Percentiles rank a stretch among this genome's conserved stretches.
Conservation (phyloP, 2,888 invertebrate genomes). For the Caenorhabditis sp. region DNA sequence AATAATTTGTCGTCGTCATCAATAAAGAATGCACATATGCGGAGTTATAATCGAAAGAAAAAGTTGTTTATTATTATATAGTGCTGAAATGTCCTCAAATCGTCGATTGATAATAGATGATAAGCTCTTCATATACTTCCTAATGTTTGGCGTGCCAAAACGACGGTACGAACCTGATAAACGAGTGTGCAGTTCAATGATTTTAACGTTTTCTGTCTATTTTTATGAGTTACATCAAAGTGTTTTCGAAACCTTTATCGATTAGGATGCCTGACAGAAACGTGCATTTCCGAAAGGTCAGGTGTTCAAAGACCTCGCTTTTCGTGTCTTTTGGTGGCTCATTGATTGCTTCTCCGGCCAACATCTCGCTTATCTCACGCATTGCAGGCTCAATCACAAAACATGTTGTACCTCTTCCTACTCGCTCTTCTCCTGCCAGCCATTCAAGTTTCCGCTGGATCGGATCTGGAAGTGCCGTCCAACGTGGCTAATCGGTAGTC, state of each 20-base stretch:
- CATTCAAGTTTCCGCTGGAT: conserved; percentile 10
- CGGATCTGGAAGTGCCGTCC: conserved; percentile 58
- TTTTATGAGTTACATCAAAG: neutral
- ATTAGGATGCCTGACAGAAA: neutral
- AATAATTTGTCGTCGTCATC: too few species aligned
- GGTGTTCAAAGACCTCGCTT: conserved; percentile 33
- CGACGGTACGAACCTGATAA: conserved; percentile 39
- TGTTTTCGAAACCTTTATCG: conserved; percentile 14
- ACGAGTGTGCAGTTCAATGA: conserved; percentile 21
- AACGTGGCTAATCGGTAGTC: conserved; percentile 62
- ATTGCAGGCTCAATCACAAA: conserved; percentile 31
- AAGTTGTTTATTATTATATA: conserved; percentile 38
- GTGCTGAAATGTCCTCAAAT: conserved; percentile 31
- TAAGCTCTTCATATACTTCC: conserved; percentile 22
- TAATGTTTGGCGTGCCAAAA: conserved; percentile 49
- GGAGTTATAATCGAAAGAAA: too few species aligned
- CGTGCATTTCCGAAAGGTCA: conserved; percentile 36
- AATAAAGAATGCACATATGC: conserved; percentile 22
- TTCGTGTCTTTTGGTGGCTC: conserved; percentile 21
- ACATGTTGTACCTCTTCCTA: conserved; percentile 45
- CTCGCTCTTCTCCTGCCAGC: conserved; percentile 15
- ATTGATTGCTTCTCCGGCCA: conserved; percentile 26
- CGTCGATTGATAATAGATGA: conserved; percentile 24
- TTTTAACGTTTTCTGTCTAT: neutral
- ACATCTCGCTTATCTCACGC: conserved; percentile 11